Conservation (phyloP, 2,797 vertebrate species). For the Fringilla coelebs region DNA sequence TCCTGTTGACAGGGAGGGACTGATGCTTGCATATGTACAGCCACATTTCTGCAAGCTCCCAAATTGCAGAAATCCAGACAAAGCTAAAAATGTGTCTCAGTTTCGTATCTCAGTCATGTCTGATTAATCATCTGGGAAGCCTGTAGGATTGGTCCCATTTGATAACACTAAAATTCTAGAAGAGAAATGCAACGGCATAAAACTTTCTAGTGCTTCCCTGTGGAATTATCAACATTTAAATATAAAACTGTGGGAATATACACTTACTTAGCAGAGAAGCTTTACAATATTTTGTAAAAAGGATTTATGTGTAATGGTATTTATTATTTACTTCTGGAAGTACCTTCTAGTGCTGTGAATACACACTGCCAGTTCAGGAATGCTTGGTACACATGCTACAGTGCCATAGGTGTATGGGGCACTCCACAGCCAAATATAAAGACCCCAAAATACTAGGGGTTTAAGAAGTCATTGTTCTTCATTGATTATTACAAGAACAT, state of each 20-base stretch:
- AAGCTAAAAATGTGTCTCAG: not conserved
- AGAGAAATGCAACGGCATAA: not conserved
- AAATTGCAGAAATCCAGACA: not conserved
- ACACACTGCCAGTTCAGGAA: rapidly evolving
- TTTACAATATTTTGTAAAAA: not conserved
- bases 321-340: not conserved
- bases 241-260: not conserved
- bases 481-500: not conserved
- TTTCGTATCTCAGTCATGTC: not conserved
- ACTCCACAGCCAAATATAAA: not conserved
- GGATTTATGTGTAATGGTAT: not conserved
- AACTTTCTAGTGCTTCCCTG: not conserved
- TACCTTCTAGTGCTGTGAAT: not conserved
- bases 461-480: not conserved
- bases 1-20: not conserved
- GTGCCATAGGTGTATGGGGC: not conserved
- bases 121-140: not conserved
- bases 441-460: not conserved
- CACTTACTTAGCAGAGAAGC: not conserved
- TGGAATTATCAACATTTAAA: not conserved
- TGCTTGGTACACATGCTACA: not conserved
- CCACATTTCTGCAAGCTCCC: not conserved
- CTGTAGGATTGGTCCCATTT: not conserved
- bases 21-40: not conserved
- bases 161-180: not conserved